These are phyloP conservation scores for Caenorhabditis afra DNA, from an alignment of 2,888 invertebrate species.

Conservation along the genomic window DNA sequence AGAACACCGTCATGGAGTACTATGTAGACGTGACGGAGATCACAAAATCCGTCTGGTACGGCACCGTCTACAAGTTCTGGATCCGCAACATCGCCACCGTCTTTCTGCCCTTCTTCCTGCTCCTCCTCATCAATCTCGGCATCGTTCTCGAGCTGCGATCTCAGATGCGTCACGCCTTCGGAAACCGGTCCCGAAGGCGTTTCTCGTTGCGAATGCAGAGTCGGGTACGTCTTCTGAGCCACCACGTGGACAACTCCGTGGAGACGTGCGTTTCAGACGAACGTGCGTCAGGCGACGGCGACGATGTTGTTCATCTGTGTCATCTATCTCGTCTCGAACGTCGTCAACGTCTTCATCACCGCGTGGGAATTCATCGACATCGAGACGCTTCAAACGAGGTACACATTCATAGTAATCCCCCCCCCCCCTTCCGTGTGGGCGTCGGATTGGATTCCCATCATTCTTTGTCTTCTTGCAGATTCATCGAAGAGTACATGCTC, in stretches of 20 bases:
- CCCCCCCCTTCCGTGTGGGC: too few relatives aligned
- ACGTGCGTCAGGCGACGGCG: slow-evolving; percentile 63
- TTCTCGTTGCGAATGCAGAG: slow-evolving; percentile 53
- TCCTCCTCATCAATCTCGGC: slow-evolving; percentile 57
- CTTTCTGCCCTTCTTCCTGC: slow-evolving; percentile 63
- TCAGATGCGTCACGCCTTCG: slow-evolving; percentile 50
- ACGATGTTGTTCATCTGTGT: slow-evolving; percentile 63
- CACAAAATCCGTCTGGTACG: slow-evolving; percentile 59
- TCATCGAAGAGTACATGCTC: slow-evolving; percentile 60
- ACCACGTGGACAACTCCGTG: too few relatives aligned
- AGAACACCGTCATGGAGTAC: slow-evolving; percentile 61
- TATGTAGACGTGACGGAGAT: slow-evolving; percentile 61
- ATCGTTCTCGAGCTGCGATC: slow-evolving; percentile 61
- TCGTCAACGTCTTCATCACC: slow-evolving; percentile 64
- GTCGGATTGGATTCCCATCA: too few relatives aligned
- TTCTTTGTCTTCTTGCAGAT: too few relatives aligned
- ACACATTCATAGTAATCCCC: background rate
- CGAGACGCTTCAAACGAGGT: slow-evolving; percentile 46
- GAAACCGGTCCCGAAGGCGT: slow-evolving; percentile 31
- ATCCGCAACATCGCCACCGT: slow-evolving; percentile 61
- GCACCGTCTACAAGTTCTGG: slow-evolving; percentile 66
- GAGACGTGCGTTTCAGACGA: slow-evolving; percentile 46
- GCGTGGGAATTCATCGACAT: slow-evolving; percentile 68
- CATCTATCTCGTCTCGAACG: slow-evolving; percentile 62
- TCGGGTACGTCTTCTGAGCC: slow-evolving; percentile 17